These are phyloP conservation scores for Ladona fulva DNA, from an alignment of 1,140 invertebrate species.

Conservation along the genomic window DNA sequence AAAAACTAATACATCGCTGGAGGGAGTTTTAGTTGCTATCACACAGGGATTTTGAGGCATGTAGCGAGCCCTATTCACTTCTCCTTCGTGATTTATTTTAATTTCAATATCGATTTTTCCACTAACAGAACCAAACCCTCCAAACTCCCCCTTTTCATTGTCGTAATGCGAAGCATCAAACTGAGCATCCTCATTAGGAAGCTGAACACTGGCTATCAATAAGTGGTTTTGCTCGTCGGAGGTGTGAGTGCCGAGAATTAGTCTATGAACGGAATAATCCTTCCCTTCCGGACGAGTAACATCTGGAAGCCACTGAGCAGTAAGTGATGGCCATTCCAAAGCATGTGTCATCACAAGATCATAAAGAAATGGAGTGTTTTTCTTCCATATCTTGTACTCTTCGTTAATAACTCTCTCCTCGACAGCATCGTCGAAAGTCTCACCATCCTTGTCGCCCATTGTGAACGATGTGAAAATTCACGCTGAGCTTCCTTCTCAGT, in stretches of 20 bases:
- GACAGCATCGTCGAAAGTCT: conserved; percentile 89
- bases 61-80: conserved; percentile 97
- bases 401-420: conserved; percentile 99
- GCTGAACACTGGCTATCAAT: conserved; percentile 94
- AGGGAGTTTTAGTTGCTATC: conserved; percentile 98
- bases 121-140: conserved; percentile 97
- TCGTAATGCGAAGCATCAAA: conserved; percentile 99
- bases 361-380: conserved; percentile 96
- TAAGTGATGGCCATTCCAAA: conserved; percentile 94
- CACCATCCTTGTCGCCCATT: conserved; percentile 33
- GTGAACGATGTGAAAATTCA: neutral
- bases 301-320: conserved; percentile 98
- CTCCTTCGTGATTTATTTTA: conserved; percentile 99
- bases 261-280: conserved; percentile 95
- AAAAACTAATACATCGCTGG: conserved; percentile 97
- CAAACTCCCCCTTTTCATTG: conserved; percentile 98
- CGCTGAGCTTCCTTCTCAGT: too few species aligned
- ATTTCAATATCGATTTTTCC: conserved; percentile 99
- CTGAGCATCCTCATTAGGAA: conserved; percentile 97
- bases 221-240: conserved; percentile 99
- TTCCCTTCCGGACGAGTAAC: conserved; percentile 96
- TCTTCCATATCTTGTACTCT: conserved; percentile 99
- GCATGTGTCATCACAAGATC: conserved; percentile 97
- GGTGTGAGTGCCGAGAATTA: conserved; percentile 98
- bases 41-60: conserved; percentile 99